These are phyloP conservation scores for Drosophila kepulauana DNA, from an alignment of 1,140 invertebrate species.

Conservation along the genomic window DNA sequence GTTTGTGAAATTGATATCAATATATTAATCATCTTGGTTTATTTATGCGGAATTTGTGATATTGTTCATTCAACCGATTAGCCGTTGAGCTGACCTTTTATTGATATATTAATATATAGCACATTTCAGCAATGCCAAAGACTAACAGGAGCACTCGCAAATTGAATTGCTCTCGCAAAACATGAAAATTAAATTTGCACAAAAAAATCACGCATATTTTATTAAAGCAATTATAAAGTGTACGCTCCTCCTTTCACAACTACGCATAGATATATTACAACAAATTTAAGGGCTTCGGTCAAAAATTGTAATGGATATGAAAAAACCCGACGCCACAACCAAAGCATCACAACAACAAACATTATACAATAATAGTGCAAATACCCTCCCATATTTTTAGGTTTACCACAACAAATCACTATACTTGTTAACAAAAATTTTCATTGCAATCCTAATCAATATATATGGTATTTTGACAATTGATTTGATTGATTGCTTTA, in stretches of 20 bases:
- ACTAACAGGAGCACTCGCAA: conserved; percentile 4
- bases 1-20: conserved; percentile 26
- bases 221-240: conserved; percentile 67
- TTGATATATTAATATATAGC: conserved; percentile 11
- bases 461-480: not conserved
- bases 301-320: conserved; percentile 60
- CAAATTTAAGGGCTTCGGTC: conserved; percentile 16
- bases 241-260: not conserved
- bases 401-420: conserved; percentile 4
- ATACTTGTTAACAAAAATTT: not conserved
- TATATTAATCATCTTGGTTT: conserved; percentile 12
- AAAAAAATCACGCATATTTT: conserved; percentile 57
- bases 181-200: conserved; percentile 67
- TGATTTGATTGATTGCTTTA: not conserved
- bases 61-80: conserved; percentile 70
- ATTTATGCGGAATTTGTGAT: conserved; percentile 5
- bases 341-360: conserved; percentile 18
- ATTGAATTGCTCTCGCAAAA: conserved; percentile 38
- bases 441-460: too few species aligned
- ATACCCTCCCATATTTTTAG: conserved; percentile 9
- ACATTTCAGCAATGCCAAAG: conserved; percentile 22
- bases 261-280: not conserved
- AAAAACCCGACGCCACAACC: conserved; percentile 50
- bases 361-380: conserved; percentile 3
- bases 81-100: conserved; percentile 63